phyloP scores from a whole-genome alignment of 2,113 vertebrate species.

The Ariopsis seemanni region DNA sequence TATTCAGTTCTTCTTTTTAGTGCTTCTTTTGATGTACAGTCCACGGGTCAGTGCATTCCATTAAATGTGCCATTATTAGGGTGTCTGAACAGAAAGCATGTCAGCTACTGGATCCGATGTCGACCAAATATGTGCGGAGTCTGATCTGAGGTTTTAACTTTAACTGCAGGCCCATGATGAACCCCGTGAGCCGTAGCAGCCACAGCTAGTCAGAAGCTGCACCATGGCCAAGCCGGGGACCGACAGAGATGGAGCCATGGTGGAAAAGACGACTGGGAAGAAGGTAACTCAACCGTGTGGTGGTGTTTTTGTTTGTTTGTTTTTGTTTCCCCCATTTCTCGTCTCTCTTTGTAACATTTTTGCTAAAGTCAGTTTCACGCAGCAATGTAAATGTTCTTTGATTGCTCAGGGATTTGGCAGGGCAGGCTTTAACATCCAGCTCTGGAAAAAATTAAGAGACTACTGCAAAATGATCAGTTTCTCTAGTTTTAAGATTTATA shows the following conservation, averaged over 20 bases:
- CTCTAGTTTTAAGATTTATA: not conserved
- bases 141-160: constrained; percentile 47
- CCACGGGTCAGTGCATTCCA: not conserved
- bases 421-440: not conserved
- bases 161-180: constrained; percentile 87
- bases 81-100: not conserved
- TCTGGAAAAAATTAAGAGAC: no score
- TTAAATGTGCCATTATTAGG: not conserved
- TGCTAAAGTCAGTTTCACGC: not conserved
- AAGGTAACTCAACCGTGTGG: constrained; percentile 76
- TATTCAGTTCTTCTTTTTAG: not conserved
- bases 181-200: constrained; percentile 75
- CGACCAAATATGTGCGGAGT: not conserved
- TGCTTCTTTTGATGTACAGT: not conserved
- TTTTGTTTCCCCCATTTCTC: no score
- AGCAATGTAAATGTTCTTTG: not conserved
- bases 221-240: constrained; percentile 98
- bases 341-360: not conserved
- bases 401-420: not conserved
- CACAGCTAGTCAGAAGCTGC: constrained; percentile 86
- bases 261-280: constrained; percentile 93
- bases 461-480: no score
- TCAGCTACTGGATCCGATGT: not conserved
- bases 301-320: not conserved
- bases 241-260: constrained; percentile 95